phyloP scores from a whole-genome alignment of 92 coral and sea anemone genomes.

The Montipora capitata region DNA sequence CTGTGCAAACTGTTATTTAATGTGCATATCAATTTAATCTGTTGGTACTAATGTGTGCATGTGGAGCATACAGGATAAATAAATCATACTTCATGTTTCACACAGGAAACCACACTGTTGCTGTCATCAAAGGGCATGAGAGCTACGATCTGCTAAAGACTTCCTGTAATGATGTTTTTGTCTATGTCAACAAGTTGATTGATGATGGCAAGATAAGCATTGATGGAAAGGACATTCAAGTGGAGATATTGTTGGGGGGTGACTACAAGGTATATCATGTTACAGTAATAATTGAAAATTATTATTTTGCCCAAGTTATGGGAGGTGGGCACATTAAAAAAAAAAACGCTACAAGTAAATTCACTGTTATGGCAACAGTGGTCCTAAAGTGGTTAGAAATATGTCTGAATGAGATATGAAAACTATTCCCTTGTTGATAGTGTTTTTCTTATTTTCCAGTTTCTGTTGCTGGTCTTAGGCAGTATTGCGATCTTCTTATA shows the following conservation, averaged over 20 bases:
- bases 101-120: constrained; percentile 68
- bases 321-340: constrained; percentile 20
- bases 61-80: constrained; percentile 19
- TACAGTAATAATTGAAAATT: neutral
- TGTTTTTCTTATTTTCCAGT: constrained; percentile 16
- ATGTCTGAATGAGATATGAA: constrained; percentile 3
- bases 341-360: constrained; percentile 17
- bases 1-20: constrained; percentile 4
- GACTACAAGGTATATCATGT: constrained; percentile 55
- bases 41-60: constrained; percentile 10
- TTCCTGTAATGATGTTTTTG: constrained; percentile 66
- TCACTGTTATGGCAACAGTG: constrained; percentile 26
- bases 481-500: neutral
- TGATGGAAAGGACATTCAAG: constrained; percentile 44
- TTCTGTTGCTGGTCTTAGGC: constrained; percentile 22
- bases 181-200: constrained; percentile 34
- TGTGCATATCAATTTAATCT: neutral
- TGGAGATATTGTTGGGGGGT: constrained; percentile 54
- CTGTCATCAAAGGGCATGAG: constrained; percentile 76
- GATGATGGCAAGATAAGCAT: constrained; percentile 13
- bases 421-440: constrained; percentile 14
- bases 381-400: constrained; percentile 17
- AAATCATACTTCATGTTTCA: constrained; percentile 1
- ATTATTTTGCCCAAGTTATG: constrained; percentile 1
- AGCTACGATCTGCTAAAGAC: constrained; percentile 67